Conservation (phyloP, 1,140 invertebrate species). For the Drosophila rhopaloa region DNA sequence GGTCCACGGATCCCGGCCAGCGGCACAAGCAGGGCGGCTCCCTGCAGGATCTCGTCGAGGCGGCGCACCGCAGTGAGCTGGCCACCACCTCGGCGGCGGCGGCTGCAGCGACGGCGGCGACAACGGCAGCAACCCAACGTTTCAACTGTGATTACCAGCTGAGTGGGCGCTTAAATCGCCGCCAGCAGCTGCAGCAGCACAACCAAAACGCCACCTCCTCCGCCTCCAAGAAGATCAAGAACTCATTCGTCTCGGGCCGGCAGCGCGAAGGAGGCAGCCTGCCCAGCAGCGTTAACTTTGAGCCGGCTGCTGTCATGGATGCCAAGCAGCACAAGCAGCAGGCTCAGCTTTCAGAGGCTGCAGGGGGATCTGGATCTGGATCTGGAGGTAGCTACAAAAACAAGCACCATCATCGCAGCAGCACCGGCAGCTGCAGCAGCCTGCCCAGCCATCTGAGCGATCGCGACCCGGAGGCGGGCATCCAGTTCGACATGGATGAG, state of each 20-base stretch:
- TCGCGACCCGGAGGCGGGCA: constrained; percentile 36
- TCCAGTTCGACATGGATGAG: constrained; percentile 56
- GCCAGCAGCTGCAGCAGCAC: constrained; percentile 50
- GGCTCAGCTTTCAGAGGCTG: constrained; percentile 17
- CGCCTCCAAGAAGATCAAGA: constrained; percentile 47
- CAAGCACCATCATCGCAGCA: constrained; percentile 27
- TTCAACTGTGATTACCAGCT: constrained; percentile 80
- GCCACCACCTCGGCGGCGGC: constrained; percentile 56
- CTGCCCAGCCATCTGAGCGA: constrained; percentile 53
- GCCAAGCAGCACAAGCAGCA: constrained; percentile 55
- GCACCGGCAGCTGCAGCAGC: constrained; percentile 55
- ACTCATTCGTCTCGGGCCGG: constrained; percentile 86
- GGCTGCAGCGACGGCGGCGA: constrained; percentile 46
- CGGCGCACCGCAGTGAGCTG: constrained; percentile 66
- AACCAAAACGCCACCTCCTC: constrained; percentile 55
- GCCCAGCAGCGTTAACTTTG: constrained; percentile 87
- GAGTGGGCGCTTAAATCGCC: constrained; percentile 61
- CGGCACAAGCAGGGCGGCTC: constrained; percentile 82
- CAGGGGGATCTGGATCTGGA: neutral
- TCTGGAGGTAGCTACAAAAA: constrained; percentile 10
- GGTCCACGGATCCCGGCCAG: constrained; percentile 42
- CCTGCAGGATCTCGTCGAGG: constrained; percentile 82
- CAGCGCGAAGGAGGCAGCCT: constrained; percentile 89
- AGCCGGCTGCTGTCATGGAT: constrained; percentile 48
- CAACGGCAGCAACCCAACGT: constrained; percentile 58